Base-by-base conservation (phyloP, 2,797 vertebrate species). In the Perodicticus potto region DNA sequence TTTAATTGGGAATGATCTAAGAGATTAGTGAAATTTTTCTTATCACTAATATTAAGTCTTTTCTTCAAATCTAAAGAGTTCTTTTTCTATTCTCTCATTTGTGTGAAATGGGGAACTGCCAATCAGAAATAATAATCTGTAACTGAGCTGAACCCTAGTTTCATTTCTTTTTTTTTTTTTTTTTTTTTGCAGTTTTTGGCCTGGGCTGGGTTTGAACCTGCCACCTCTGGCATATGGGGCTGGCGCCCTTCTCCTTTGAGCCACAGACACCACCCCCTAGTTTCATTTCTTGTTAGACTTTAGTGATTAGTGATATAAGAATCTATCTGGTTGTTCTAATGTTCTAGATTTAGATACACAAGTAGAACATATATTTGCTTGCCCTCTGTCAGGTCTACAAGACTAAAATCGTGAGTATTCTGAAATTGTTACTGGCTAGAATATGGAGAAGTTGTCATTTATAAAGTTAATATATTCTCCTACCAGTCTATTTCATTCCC, bases 271-370 rank as follows among this genome's bases (percentile, higher is more conserved):
- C 40, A 40, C 40, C 40, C 49, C 65, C 63, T 80, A 29, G 16
- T 85, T 93, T 94, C n/a, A 65, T 95, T 89, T 88, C 32, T 91
- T 74, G 11, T 95, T 94, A 86, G 73, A 76, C 55, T 94, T 93
- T 53, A 61, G 59, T 93, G 73, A 69, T 93, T 53, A 61, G 59
- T 93, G 73, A 69, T 49, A 59, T 80, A 86, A 70, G 63, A 91
- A 25, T 73, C 77, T 77, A 4, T 80, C 37, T 93, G 45, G 45
- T 82, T 91, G 69, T 93, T 86, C 69, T 5, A 67, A 67, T 96
- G 37, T 85, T 90, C 57, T 49, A 43, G 83, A 93, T 55, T 45
- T 76, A 40, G 32, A 94, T 32, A 37, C 86, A 43, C 0, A 83
- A 85, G 1, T 61, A 76, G 59, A 96, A 85, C 32, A 92, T 76